Conservation (phyloP, 2,888 invertebrate species). For the Oegoconia quadripuncta region DNA sequence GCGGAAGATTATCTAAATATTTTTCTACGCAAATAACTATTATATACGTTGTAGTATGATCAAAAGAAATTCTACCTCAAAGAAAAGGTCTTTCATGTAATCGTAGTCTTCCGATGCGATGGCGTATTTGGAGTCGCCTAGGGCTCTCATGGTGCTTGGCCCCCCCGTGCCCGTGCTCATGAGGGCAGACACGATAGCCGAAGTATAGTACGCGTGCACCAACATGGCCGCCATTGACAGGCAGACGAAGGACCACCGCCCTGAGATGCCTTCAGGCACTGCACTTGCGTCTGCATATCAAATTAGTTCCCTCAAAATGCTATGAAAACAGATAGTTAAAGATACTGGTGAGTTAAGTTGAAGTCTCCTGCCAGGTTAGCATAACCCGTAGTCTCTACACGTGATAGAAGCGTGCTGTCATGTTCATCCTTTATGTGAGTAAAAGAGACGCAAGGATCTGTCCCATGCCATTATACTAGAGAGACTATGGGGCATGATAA, state of each 20-base stretch:
- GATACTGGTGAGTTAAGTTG: background rate
- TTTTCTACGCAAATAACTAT: too few species aligned
- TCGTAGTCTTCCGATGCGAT: constrained; percentile 59
- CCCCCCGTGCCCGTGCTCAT: constrained; percentile 58
- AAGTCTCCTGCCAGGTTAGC: too few species aligned
- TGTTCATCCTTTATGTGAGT: too few species aligned
- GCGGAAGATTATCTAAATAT: too few species aligned
- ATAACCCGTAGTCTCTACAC: too few species aligned
- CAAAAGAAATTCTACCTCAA: constrained; percentile 44
- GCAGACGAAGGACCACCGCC: constrained; percentile 54
- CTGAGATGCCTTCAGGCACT: constrained; percentile 53
- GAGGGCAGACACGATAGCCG: constrained; percentile 60
- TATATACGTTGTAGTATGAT: too few species aligned
- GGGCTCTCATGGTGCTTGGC: constrained; percentile 39
- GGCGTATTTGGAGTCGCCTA: constrained; percentile 58
- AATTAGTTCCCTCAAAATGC: background rate
- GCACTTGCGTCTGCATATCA: constrained; percentile 49
- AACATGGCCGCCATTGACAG: constrained; percentile 60
- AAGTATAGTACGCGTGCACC: constrained; percentile 65
- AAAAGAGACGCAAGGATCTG: too few species aligned
- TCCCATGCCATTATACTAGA: too few species aligned
- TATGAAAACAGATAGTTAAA: background rate
- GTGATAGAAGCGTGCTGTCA: too few species aligned
- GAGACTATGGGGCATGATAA: too few species aligned
- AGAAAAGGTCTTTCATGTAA: constrained; percentile 50